Conservation (phyloP, 2,888 invertebrate species). For the Netelia virgata region DNA sequence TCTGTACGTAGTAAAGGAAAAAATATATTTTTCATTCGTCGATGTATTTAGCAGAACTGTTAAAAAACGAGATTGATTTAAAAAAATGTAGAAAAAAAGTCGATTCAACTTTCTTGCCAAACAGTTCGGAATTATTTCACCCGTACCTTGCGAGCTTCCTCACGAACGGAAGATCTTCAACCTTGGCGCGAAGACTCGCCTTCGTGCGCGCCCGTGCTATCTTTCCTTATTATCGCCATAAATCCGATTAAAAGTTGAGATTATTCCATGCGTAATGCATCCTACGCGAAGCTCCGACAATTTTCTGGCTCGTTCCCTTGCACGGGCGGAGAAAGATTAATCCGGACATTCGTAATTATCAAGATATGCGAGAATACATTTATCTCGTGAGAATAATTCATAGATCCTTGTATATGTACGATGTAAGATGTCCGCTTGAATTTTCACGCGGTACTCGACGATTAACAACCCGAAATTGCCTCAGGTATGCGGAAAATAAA, state of each 20-base stretch:
- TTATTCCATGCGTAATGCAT: slow-evolving; percentile 33
- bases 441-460: not conserved
- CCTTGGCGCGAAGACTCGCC: slow-evolving; percentile 11
- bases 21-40: too few relatives aligned
- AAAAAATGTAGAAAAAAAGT: slow-evolving; percentile 4
- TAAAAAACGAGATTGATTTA: slow-evolving; percentile 16
- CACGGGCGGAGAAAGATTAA: not conserved
- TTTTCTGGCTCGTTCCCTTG: not conserved
- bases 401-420: slow-evolving; percentile 28
- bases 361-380: slow-evolving; percentile 6
- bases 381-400: slow-evolving; percentile 9
- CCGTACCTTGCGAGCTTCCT: slow-evolving; percentile 15
- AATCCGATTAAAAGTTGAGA: slow-evolving; percentile 56
- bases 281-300: not conserved
- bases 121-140: slow-evolving; percentile 5
- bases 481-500: slow-evolving; percentile 37
- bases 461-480: not conserved
- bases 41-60: not conserved
- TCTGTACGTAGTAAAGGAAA: too few relatives aligned
- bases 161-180: slow-evolving; percentile 18
- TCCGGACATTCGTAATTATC: slow-evolving; percentile 11
- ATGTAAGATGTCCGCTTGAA: slow-evolving; percentile 5
- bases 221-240: slow-evolving; percentile 5
- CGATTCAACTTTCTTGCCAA: slow-evolving; percentile 25
- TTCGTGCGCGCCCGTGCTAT: not conserved